Evolutionary conservation across 2,797 vertebrate genomes (phyloP), one percentile per base, ranked within the genome.

Genomic region (Coilia nasus): DNA sequence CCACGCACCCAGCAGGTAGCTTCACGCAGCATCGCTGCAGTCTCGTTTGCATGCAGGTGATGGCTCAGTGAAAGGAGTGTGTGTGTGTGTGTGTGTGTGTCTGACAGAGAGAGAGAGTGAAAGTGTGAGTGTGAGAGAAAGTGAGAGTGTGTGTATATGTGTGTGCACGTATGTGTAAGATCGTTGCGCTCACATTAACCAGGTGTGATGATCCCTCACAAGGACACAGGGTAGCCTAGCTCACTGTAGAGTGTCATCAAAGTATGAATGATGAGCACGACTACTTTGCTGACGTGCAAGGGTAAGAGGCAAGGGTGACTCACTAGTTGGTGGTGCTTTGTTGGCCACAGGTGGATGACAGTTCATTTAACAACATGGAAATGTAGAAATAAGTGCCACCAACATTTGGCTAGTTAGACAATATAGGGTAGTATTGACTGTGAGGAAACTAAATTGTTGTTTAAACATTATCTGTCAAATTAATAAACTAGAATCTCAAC

Each of bases 11-110:
- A 21, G 0, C 1, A 23, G 59, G 21, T 19, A 12, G 59, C 5
- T 41, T 41, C 35, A 41, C 35, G 35, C 60, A 0, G 64, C 14
- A 71, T 23, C 12, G 17, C 14, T 15, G 25, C 64, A 31, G 25
- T 3, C 25, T 31, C 25, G 31, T 71, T 71, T 71, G 64, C 64
- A 71, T 71, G 25, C 64, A 71, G 64, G 64, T 71, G 64, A 71
- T 31, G 15, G 28, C 64, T 14, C 12, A 28, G 1, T 71, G 64
- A 25, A 71, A 41, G 21, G 64, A 5, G 21, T 9, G 59, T 25
- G 21, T 23, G 59, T 23, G 7, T 62, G 50, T 15, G 59, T 62
- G 59, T 62, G 59, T 62, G 57, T 60, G 57, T 60, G 57, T 60
- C 19, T 60, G 57, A 41, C 35, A 41, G 35, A 41, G 2, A 41